A percentile compares a stretch with the other conserved stretches of the same genome.
Evolutionary conservation across 1,140 invertebrate genomes (phyloP).

Genomic region (Drosophila eugracilis): DNA sequence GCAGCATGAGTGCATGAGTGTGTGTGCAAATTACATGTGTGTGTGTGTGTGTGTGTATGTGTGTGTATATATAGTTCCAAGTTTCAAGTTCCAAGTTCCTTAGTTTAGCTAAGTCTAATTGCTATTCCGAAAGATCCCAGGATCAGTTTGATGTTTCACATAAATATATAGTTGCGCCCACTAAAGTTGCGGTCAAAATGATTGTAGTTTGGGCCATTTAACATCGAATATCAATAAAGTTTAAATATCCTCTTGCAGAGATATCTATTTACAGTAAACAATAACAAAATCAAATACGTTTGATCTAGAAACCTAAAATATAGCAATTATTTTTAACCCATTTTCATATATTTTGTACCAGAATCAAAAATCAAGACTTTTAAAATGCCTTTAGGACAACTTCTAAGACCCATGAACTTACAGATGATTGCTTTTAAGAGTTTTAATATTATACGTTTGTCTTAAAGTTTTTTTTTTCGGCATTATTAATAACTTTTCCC

Average conservation of each 20-base stretch:
- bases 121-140: constrained; percentile 23
- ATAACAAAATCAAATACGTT: not conserved
- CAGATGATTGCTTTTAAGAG: constrained; percentile 25
- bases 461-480: not conserved
- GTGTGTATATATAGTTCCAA: constrained; percentile 14
- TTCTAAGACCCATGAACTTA: constrained; percentile 12
- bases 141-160: constrained; percentile 15
- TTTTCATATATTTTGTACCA: too few relatives aligned
- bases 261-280: constrained; percentile 16
- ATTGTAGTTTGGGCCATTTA: not conserved
- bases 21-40: constrained; percentile 29
- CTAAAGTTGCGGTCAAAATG: constrained; percentile 27
- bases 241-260: constrained; percentile 10
- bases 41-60: constrained; percentile 7
- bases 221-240: not conserved
- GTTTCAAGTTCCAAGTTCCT: constrained; percentile 8
- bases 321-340: too few relatives aligned
- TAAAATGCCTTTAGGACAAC: not conserved
- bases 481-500: not conserved
- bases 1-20: constrained; percentile 25
- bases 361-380: too few relatives aligned
- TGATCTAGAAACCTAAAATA: not conserved
- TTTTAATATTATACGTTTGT: not conserved
- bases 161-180: constrained; percentile 2
- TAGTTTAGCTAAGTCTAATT: constrained; percentile 40